Evolutionary conservation across 2,113 vertebrate genomes (phyloP).

Genomic region (Pelmatolapia mariae): DNA sequence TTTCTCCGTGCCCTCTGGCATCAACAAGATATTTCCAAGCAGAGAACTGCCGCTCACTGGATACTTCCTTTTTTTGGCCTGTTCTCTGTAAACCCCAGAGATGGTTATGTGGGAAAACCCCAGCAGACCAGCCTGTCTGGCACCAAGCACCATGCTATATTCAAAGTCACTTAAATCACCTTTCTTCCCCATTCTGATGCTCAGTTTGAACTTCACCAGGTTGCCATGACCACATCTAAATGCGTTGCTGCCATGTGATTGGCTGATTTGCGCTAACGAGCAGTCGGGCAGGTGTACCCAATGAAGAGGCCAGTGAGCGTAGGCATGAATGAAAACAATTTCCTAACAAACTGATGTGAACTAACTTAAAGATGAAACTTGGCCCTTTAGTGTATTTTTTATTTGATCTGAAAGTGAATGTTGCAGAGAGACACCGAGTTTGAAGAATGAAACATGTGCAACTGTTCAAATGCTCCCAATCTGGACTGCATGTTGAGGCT

Average conservation of each 20-base stretch:
- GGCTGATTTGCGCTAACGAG: neutral
- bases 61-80: neutral
- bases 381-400: neutral
- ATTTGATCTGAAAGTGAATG: neutral
- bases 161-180: neutral
- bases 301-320: neutral
- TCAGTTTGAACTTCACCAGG: neutral
- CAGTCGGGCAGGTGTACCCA: neutral
- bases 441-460: neutral
- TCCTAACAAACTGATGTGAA: neutral
- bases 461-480: neutral
- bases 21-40: neutral
- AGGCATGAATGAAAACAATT: neutral
- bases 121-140: neutral
- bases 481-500: neutral
- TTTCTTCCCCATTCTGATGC: neutral
- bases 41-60: neutral
- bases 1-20: neutral
- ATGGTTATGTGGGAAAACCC: neutral
- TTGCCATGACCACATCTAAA: neutral
- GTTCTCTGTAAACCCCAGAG: neutral
- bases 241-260: neutral
- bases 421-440: neutral
- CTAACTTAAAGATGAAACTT: neutral
- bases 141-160: neutral